These are phyloP conservation scores for Cherax quadricarinatus DNA, from an alignment of 1,140 invertebrate species.

Conservation along the genomic window DNA sequence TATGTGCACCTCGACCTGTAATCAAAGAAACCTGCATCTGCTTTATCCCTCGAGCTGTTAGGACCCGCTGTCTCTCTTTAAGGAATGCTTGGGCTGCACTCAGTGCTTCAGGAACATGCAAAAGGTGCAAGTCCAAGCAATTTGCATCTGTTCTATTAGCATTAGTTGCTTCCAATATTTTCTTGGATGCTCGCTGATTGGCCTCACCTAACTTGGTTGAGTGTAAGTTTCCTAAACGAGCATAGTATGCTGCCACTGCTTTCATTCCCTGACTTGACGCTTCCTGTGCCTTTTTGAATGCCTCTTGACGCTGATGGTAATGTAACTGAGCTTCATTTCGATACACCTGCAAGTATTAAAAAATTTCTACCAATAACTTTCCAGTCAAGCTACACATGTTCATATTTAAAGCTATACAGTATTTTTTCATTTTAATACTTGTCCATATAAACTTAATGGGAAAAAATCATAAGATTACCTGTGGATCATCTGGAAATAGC, in stretches of 20 bases:
- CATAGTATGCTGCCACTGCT: constrained; percentile 56
- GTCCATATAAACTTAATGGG: neutral
- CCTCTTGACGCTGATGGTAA: constrained; percentile 58
- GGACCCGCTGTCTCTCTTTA: constrained; percentile 25
- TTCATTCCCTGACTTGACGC: constrained; percentile 59
- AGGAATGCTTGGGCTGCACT: constrained; percentile 62
- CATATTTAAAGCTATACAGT: too few species aligned
- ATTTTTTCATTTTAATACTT: neutral
- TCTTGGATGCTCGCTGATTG: constrained; percentile 62
- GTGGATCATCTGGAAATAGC: constrained; percentile 54
- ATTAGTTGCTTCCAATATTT: constrained; percentile 61
- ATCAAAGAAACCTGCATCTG: constrained; percentile 57
- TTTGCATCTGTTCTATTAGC: constrained; percentile 51
- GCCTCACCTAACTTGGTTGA: constrained; percentile 43
- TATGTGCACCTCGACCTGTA: constrained; percentile 59
- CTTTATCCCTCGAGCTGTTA: constrained; percentile 26
- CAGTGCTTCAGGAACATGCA: constrained; percentile 58
- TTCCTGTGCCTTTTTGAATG: constrained; percentile 58
- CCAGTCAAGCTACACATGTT: too few species aligned
- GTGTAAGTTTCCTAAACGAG: constrained; percentile 54
- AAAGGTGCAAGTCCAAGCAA: constrained; percentile 52
- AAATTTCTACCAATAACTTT: neutral
- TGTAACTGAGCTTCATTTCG: constrained; percentile 58
- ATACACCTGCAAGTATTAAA: constrained; percentile 28
- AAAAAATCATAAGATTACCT: constrained; percentile 26